A percentile compares a stretch with the other conserved stretches of the same genome.
These are phyloP conservation scores for Tridacna crocea DNA, from an alignment of 2,888 invertebrate genomes.

Conservation along the genomic window DNA sequence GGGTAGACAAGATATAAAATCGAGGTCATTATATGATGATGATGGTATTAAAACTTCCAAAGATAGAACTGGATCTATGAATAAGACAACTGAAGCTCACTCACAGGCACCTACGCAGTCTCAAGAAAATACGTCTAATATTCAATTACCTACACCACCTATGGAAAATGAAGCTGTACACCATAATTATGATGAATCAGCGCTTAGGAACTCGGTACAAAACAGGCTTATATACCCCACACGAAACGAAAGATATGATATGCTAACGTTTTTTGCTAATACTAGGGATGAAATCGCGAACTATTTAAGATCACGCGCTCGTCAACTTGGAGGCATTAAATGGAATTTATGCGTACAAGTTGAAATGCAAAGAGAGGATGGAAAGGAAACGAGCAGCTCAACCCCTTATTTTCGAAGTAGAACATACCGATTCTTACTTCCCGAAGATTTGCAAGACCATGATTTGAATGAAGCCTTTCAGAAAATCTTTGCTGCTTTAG, in stretches of 20 bases:
- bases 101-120: not conserved
- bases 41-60: not conserved
- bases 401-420: constrained; percentile 35
- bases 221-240: constrained; percentile 33
- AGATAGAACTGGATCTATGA: not conserved
- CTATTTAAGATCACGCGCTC: constrained; percentile 11
- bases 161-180: constrained; percentile 8
- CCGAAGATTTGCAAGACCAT: constrained; percentile 26
- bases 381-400: constrained; percentile 25
- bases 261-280: constrained; percentile 39
- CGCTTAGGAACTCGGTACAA: constrained; percentile 18
- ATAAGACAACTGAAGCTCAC: not conserved
- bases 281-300: constrained; percentile 11
- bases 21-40: constrained; percentile 7
- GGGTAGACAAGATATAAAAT: not conserved
- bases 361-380: constrained; percentile 49
- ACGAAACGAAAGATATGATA: constrained; percentile 37
- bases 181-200: constrained; percentile 17
- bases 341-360: constrained; percentile 52
- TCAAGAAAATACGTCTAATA: not conserved
- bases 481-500: constrained; percentile 47
- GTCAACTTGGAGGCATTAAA: constrained; percentile 40
- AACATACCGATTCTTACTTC: constrained; percentile 18
- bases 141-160: not conserved
- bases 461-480: constrained; percentile 47